Base-by-base conservation (phyloP, 2,113 vertebrate species). In the Podarcis raffonei region DNA sequence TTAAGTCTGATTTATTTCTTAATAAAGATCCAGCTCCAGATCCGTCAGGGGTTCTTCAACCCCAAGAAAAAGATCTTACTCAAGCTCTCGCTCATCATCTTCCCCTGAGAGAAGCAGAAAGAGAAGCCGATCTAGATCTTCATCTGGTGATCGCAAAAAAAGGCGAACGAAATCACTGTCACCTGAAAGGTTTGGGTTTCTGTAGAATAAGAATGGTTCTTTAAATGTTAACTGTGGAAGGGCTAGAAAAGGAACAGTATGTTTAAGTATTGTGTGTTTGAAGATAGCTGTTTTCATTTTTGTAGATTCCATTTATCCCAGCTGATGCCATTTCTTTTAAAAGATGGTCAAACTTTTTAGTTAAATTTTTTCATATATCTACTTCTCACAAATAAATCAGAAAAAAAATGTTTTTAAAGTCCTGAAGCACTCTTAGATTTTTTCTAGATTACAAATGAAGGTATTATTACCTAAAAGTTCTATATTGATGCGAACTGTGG, bases 121-220 rank as follows among this genome's bases (percentile, higher is more conserved):
- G 96, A 97, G 98, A 93, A 99, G 99, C 96, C 98, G 97, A 93
- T 99, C 99, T 97, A 98, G 98, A 74, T 97, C 99, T 92, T 99
- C 99, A 93, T 97, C 98, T 97, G 98, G 97, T 97, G 98, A 98
- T 97, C 97, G 98, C 96, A 99, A 99, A 98, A 98, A 99, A 98
- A 98, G 97, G 97, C 98, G 99, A 94, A 98, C 98, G 97, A 98
- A 98, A 98, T 99, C 99, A 95, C 98, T 96, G 98, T 99, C 99
- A 98, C 98, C 98, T 96, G 99, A 99, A 99, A 99, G 99, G 99
- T 99, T 99, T 99, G 99, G 99, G 99, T 99, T 99, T 98, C 97
- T 98, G 98, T 99, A 98, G 99, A 98, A 99, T 98, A 98, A 98
- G 97, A 98, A 96, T 97, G 98, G 98, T 96, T 89, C 97, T 94